Percentiles rank a stretch among this genome's conserved stretches.
Evolutionary conservation across 2,113 vertebrate genomes (phyloP).

Genomic region (Circaetus gallicus): DNA sequence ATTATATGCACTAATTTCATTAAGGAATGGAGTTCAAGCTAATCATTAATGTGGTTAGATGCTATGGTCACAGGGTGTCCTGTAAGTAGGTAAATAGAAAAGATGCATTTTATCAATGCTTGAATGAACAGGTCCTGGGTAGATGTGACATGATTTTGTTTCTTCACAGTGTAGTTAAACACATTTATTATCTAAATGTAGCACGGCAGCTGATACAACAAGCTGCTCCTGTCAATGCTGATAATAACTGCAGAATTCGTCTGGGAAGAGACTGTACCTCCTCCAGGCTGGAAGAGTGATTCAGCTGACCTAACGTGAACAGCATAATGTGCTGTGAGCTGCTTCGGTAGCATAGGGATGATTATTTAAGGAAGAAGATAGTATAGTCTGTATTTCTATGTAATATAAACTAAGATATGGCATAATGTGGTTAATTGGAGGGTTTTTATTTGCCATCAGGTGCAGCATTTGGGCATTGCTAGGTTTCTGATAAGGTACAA

Average conservation of each 20-base stretch:
- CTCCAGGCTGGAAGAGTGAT: background rate
- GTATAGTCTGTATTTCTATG: background rate
- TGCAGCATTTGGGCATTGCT: background rate
- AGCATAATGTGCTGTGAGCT: background rate
- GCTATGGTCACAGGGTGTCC: background rate
- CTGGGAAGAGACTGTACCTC: background rate
- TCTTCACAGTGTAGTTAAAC: background rate
- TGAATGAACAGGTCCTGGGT: background rate
- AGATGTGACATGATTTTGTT: background rate
- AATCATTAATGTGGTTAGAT: background rate
- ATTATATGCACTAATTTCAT: background rate
- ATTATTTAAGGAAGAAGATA: background rate
- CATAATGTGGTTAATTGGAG: background rate
- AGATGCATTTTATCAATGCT: background rate
- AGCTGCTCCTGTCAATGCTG: constrained; percentile 17
- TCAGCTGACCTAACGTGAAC: background rate
- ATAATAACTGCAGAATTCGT: background rate
- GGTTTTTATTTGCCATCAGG: background rate
- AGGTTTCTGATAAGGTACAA: background rate
- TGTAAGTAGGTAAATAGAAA: background rate
- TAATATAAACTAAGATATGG: background rate
- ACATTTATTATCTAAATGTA: constrained; percentile 41
- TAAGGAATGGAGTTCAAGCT: background rate
- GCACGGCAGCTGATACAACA: constrained; percentile 4
- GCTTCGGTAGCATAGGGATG: background rate